phyloP scores from a whole-genome alignment of 2,113 vertebrate genomes.

The Pollimyrus isidori region DNA sequence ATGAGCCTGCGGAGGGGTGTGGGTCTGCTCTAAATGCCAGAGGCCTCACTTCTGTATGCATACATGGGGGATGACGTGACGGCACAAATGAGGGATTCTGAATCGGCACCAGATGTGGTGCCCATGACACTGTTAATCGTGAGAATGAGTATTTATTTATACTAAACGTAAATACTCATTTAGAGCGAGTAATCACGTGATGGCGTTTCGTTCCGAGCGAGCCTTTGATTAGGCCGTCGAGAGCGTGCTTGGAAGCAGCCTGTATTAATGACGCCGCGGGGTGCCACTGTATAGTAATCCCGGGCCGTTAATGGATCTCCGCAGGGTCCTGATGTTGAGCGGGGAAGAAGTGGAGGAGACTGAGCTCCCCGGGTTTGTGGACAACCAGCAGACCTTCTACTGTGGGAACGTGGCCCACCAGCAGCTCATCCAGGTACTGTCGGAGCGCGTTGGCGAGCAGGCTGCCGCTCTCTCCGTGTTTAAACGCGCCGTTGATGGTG shows the following conservation, averaged over 20 bases:
- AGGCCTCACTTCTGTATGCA: background rate
- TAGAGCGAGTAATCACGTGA: background rate
- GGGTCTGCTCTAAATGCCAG: background rate
- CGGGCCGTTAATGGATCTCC: background rate
- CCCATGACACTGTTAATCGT: background rate
- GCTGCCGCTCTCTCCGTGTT: background rate
- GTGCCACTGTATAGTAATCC: background rate
- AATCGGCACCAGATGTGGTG: background rate
- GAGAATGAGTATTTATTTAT: slow-evolving; percentile 1
- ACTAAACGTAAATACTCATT: background rate
- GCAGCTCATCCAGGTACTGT: slow-evolving; percentile 84
- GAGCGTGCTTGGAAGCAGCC: background rate
- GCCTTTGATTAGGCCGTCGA: background rate
- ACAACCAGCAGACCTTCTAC: slow-evolving; percentile 97
- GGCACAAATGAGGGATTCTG: background rate
- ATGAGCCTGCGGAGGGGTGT: background rate
- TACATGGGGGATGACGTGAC: background rate
- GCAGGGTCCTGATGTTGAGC: slow-evolving; percentile 89
- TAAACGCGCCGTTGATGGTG: background rate
- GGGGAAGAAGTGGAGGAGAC: slow-evolving; percentile 98
- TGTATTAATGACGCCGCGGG: background rate
- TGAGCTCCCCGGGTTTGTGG: slow-evolving; percentile 88
- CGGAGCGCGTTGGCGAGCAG: background rate
- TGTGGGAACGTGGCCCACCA: slow-evolving; percentile 93
- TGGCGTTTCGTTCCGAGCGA: background rate